Evolutionary conservation across 2,888 invertebrate species (phyloP).

Genomic region (Achlya flavicornis): DNA sequence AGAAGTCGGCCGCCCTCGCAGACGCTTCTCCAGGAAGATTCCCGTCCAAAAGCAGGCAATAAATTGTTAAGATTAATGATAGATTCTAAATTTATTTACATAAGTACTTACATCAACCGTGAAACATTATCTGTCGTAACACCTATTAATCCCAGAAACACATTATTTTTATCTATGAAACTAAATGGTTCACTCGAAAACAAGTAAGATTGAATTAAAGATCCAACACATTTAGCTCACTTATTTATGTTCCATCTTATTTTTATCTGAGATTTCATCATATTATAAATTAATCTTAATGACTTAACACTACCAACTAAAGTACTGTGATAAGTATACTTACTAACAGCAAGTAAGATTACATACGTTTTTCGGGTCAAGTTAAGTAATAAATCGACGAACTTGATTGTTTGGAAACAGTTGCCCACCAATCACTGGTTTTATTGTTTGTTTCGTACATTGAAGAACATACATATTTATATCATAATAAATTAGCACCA

Average conservation of each 20-base stretch:
- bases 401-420: neutral
- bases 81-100: constrained; percentile 74
- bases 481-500: too few relatives aligned
- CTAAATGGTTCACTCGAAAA: constrained; percentile 55
- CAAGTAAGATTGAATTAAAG: constrained; percentile 45
- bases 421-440: neutral
- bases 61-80: constrained; percentile 79
- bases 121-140: constrained; percentile 72
- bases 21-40: constrained; percentile 44
- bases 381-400: neutral
- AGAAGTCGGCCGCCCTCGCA: constrained; percentile 71
- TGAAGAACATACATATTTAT: neutral
- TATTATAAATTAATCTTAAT: neutral
- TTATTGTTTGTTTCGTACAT: neutral
- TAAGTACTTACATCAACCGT: constrained; percentile 64
- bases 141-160: constrained; percentile 71
- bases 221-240: constrained; percentile 14
- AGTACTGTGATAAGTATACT: neutral
- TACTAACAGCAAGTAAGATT: neutral
- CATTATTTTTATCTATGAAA: constrained; percentile 52
- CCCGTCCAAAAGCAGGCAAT: constrained; percentile 66
- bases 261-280: neutral
- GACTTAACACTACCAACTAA: neutral
- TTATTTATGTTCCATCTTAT: neutral
- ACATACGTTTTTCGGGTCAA: neutral